Evolutionary conservation across 2,888 invertebrate genomes (phyloP).

Genomic region (Entomobrya proxima): DNA sequence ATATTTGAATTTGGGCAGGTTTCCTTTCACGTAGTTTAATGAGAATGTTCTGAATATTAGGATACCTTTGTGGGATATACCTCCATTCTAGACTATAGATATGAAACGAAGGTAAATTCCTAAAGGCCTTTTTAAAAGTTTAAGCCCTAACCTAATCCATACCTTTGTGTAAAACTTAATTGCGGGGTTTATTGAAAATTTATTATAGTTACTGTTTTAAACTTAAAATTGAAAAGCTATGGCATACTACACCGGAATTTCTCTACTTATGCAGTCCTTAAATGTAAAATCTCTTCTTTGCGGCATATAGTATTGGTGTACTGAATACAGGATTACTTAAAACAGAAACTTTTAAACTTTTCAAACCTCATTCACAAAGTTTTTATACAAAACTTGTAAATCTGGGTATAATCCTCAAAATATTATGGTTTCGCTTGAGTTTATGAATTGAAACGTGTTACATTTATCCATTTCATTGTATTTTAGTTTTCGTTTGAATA

Average conservation of each 20-base stretch:
- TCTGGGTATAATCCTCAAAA: slow-evolving; percentile 35
- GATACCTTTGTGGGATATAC: not conserved
- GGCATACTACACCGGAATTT: not conserved
- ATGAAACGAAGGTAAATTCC: not conserved
- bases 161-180: slow-evolving; percentile 55
- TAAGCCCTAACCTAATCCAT: slow-evolving; percentile 30
- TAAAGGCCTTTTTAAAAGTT: slow-evolving; percentile 38
- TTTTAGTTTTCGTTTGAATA: too few species aligned
- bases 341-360: not conserved
- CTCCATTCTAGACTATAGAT: not conserved
- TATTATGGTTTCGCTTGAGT: slow-evolving; percentile 32
- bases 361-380: not conserved
- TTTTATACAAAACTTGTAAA: slow-evolving; percentile 13
- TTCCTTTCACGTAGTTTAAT: too few species aligned
- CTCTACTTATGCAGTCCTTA: not conserved
- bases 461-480: too few species aligned
- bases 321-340: not conserved
- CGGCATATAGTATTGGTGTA: not conserved
- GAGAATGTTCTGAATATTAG: too few species aligned
- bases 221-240: not conserved
- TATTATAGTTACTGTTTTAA: slow-evolving; percentile 47
- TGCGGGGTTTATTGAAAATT: slow-evolving; percentile 61
- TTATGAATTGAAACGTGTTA: too few species aligned
- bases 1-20: too few species aligned
- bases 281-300: too few species aligned